A percentile compares a stretch with the other conserved stretches of the same genome.
Evolutionary conservation across 2,797 vertebrate species (phyloP).

Genomic region (Sparus aurata): DNA sequence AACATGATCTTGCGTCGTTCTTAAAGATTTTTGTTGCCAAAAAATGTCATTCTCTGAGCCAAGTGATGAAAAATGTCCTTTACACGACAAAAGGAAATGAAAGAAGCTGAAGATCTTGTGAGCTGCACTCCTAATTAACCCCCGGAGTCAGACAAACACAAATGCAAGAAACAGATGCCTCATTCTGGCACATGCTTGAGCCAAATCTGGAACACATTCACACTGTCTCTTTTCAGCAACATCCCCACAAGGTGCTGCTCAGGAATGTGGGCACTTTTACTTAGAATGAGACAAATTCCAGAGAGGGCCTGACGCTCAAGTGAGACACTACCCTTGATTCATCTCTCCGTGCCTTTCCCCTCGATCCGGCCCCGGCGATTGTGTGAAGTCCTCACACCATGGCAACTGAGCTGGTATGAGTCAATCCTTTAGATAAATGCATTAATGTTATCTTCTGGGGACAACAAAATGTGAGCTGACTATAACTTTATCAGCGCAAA

Average conservation of each 20-base stretch:
- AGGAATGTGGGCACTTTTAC: constrained; percentile 79
- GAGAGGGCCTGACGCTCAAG: constrained; percentile 73
- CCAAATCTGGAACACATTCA: constrained; percentile 74
- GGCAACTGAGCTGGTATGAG: constrained; percentile 85
- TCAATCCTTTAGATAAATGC: constrained; percentile 83
- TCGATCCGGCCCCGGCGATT: constrained; percentile 63
- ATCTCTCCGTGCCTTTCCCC: constrained; percentile 68
- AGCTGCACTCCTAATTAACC: constrained; percentile 62
- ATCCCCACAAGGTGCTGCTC: constrained; percentile 74
- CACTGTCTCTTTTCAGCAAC: constrained; percentile 73
- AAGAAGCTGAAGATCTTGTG: constrained; percentile 38
- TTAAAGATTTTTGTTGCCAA: neutral
- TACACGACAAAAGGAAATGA: constrained; percentile 27
- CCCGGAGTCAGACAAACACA: constrained; percentile 64
- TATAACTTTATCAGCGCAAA: constrained; percentile 89
- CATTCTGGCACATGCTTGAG: constrained; percentile 53
- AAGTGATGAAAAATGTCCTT: constrained; percentile 20
- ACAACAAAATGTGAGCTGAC: constrained; percentile 79
- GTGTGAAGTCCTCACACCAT: constrained; percentile 77
- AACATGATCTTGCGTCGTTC: neutral
- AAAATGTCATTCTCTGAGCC: neutral
- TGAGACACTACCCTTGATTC: constrained; percentile 82
- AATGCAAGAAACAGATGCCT: constrained; percentile 68
- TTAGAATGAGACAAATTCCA: constrained; percentile 81
- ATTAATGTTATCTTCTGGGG: constrained; percentile 83